Conservation (phyloP, 1,140 invertebrate species). For the Diorhabda elongata region DNA sequence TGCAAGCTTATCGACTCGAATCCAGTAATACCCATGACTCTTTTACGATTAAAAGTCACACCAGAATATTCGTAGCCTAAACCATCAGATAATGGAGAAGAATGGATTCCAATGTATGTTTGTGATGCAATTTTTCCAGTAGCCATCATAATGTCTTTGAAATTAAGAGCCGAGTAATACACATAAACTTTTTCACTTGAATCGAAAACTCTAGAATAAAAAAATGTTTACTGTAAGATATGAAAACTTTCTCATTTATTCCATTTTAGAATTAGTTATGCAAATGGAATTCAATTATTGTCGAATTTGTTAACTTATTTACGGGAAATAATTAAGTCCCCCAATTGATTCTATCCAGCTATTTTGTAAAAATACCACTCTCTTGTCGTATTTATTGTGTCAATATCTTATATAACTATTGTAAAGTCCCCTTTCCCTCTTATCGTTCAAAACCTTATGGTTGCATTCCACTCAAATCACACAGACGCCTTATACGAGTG, state of each 20-base stretch:
- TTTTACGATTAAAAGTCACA: slow-evolving; percentile 47
- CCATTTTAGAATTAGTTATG: no score
- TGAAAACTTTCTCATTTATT: no score
- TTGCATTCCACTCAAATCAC: no score
- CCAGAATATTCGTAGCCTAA: slow-evolving; percentile 73
- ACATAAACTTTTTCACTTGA: slow-evolving; percentile 36
- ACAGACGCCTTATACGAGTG: no score
- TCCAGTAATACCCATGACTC: slow-evolving; percentile 66
- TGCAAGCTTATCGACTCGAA: slow-evolving; percentile 58
- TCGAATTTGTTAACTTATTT: neutral
- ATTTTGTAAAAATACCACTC: no score
- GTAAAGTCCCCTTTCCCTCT: no score
- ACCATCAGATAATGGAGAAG: slow-evolving; percentile 48
- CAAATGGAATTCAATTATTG: no score
- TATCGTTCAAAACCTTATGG: no score
- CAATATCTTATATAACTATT: no score
- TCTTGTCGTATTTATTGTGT: no score
- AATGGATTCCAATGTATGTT: neutral
- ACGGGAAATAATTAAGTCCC: no score
- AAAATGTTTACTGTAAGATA: neutral
- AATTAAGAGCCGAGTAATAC: slow-evolving; percentile 67
- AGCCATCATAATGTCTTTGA: slow-evolving; percentile 73
- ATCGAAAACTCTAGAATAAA: slow-evolving; percentile 4
- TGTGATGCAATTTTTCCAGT: slow-evolving; percentile 59
- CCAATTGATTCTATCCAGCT: no score